Evolutionary conservation across 2,113 vertebrate genomes (phyloP), one percentile per base, ranked within the genome.

Genomic region (Anhinga anhinga): DNA sequence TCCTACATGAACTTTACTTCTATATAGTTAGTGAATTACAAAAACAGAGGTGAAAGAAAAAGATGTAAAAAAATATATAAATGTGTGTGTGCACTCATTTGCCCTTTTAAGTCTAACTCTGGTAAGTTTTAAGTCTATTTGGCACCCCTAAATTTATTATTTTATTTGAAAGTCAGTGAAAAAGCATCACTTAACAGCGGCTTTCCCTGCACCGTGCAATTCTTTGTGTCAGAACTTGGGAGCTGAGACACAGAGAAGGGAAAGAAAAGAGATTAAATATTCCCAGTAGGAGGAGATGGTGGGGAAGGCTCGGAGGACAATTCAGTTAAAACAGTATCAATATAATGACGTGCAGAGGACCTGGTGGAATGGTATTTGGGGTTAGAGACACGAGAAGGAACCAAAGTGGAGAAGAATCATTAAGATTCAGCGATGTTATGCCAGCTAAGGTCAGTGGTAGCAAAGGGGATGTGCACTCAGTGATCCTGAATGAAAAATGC

Each of bases 151-250:
- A 40, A 58, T 36, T 14, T 82, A 25, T 42, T 76, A 17, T 0
- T 69, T 42, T 62, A 3, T 55, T 92, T 67, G 42, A 92, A 93
- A 92, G 67, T 38, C 34, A 74, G 23, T 62, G 52, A 34, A 86
- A 83, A 84, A 74, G 20, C 21, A 77, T 22, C 50, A 45, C 22
- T 88, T 67, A 71, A 73, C 23, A 67, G 56, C 0, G 2, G 27
- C 36, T 63, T 55, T 71, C 50, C 30, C 36, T 3, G 2, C 59
- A 86, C 23, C 0, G 0, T 52, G 73, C 26, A 71, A 13, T 45
- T 84, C 50, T 86, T 50, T 45, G 3, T 38, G 11, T 63, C 69
- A 63, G 47, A 93, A 85, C 12, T 4, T 78, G 56, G 61, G 56
- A 87, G 16, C 10, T 12, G 13, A 89, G 65, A 78, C 30, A 11